Evolutionary conservation across 2,888 invertebrate species (phyloP).

Genomic region (Thumatha senex): DNA sequence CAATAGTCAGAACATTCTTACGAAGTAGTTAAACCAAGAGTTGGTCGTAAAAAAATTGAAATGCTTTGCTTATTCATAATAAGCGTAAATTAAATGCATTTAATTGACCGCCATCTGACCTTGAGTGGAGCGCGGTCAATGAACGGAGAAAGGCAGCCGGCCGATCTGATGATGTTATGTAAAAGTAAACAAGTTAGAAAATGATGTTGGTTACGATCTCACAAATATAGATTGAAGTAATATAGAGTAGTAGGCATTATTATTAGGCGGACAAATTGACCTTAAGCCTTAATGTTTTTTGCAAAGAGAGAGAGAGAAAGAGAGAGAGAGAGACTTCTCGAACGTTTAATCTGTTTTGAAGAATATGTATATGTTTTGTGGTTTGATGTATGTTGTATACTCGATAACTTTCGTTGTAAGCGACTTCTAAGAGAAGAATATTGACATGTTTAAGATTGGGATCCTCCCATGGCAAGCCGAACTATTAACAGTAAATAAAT

Average conservation of each 20-base stretch:
- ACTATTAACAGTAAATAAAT: too few species aligned
- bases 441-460: too few species aligned
- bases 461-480: too few species aligned
- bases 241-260: too few species aligned
- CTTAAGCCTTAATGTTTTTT: constrained; percentile 11
- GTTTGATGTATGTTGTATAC: not conserved
- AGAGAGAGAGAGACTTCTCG: constrained; percentile 27
- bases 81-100: constrained; percentile 34
- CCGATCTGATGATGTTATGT: constrained; percentile 50
- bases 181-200: constrained; percentile 54
- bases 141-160: constrained; percentile 57
- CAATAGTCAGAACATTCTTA: not conserved
- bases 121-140: constrained; percentile 57
- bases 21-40: not conserved
- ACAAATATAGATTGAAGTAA: constrained; percentile 32
- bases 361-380: not conserved
- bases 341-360: not conserved
- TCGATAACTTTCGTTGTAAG: too few species aligned
- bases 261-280: constrained; percentile 24
- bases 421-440: too few species aligned
- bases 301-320: constrained; percentile 35
- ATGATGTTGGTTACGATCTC: constrained; percentile 34
- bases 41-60: not conserved
- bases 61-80: constrained; percentile 8
- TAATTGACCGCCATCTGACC: constrained; percentile 55